Base-by-base conservation (phyloP, 1,140 invertebrate species). In the Uloborus diversus region DNA sequence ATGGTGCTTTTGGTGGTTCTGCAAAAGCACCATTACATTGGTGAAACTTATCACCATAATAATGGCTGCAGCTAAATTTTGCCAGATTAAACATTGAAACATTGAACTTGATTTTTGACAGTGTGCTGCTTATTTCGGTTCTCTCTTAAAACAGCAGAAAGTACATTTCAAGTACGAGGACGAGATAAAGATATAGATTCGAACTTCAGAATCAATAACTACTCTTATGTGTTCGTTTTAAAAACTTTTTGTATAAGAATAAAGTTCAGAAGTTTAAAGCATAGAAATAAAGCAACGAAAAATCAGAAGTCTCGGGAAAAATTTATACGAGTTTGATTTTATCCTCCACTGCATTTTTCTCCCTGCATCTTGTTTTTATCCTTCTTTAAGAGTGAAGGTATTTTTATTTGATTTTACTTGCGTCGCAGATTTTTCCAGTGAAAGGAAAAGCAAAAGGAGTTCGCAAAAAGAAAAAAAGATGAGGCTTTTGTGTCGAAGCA, bases 331-430 rank as follows among this genome's bases (percentile, higher is more conserved):
- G 61, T 78, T 78, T 78, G 73, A 78, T 78, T 78, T 78, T 66
- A 65, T 25, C 70, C 70, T 73, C n/a, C 57, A 51, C 27, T 73
- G 70, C 57, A 25, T 73, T 62, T 61, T 70, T 59, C 23, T 73
- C 30, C 30, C 49, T 33, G 13, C 59, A 42, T 75, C 62, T 78
- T 78, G 61, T 78, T 78, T 78, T 78, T 78, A 78, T 78, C 47
- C 62, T 78, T 78, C 73, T 78, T 78, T 78, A 78, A 78, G 59
- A 65, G 73, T 78, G 62, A 78, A 65, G 73, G 61, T 66, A 78
- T 78, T 78, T 78, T 78, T 78, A 78, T 78, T 78, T 62, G 61
- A 78, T 78, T 78, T 78, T 78, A 78, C 73, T 78, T 78, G 47
- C 61, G 73, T 78, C 61, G 61, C 73, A 62, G 73, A 65, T 78